phyloP scores from a whole-genome alignment of 2,888 invertebrate genomes.

The Brassicogethes aeneus region DNA sequence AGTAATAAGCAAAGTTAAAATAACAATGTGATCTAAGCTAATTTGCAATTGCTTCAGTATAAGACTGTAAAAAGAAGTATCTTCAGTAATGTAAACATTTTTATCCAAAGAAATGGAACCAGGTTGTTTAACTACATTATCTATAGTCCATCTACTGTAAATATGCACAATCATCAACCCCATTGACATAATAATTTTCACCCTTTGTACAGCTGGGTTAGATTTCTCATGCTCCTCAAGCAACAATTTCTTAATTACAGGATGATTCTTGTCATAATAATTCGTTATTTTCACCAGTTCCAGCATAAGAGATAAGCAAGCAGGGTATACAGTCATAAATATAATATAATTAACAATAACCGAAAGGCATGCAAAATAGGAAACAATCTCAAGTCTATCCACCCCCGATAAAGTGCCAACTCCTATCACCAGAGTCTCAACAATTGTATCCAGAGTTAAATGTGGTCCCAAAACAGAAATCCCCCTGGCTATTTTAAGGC shows the following conservation, averaged over 20 bases:
- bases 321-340: constrained; percentile 91
- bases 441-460: constrained; percentile 81
- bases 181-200: constrained; percentile 92
- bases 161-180: constrained; percentile 83
- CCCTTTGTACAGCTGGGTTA: constrained; percentile 86
- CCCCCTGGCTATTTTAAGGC: constrained; percentile 78
- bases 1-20: constrained; percentile 73
- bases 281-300: constrained; percentile 49
- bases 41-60: constrained; percentile 43
- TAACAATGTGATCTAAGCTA: constrained; percentile 82
- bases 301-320: constrained; percentile 79
- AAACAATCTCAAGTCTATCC: constrained; percentile 75
- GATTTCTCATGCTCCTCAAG: constrained; percentile 75
- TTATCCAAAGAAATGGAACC: constrained; percentile 11
- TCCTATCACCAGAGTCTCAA: constrained; percentile 82
- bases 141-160: constrained; percentile 45
- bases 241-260: constrained; percentile 29
- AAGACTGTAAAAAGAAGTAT: constrained; percentile 25
- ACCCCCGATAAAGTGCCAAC: constrained; percentile 89
- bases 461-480: constrained; percentile 81
- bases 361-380: constrained; percentile 85
- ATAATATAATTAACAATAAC: constrained; percentile 86
- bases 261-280: constrained; percentile 27
- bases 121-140: constrained; percentile 14
- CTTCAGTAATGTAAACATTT: constrained; percentile 19